Conservation (phyloP, 2,797 vertebrate species). For the Eulemur coronatus region DNA sequence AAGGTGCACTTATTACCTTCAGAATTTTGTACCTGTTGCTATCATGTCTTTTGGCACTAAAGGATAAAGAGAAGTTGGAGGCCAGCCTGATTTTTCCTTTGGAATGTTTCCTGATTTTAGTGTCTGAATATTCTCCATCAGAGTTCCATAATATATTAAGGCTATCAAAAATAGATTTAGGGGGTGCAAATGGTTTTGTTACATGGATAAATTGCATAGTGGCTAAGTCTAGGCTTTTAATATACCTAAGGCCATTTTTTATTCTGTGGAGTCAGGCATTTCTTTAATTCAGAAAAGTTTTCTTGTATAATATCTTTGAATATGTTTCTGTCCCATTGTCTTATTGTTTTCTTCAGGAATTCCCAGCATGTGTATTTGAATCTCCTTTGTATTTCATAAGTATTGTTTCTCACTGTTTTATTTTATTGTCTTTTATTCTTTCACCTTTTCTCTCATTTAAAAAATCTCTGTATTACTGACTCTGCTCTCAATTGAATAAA, state of each 20-base stretch:
- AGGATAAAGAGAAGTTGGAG: neutral
- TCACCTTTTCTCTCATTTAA: neutral
- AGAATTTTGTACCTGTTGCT: neutral
- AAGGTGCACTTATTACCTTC: neutral
- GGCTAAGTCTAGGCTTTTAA: neutral
- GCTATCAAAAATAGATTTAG: neutral
- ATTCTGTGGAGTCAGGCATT: neutral
- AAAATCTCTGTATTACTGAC: neutral
- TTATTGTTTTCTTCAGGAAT: neutral
- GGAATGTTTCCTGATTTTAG: neutral
- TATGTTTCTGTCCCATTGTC: neutral
- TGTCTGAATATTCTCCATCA: neutral
- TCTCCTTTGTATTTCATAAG: neutral
- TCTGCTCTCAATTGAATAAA: neutral
- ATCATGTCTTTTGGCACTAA: neutral
- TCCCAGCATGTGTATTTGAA: neutral
- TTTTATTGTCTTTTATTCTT: neutral
- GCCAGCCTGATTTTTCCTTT: neutral
- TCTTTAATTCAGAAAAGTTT: conserved; percentile 40
- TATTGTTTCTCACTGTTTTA: neutral
- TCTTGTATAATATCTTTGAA: conserved; percentile 40
- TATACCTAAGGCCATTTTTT: neutral
- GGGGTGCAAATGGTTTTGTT: neutral
- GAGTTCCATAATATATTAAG: neutral
- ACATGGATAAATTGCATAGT: neutral